Evolutionary conservation across 1,140 invertebrate species (phyloP), one percentile per base, ranked within the genome.

Genomic region (Penaeus vannamei): DNA sequence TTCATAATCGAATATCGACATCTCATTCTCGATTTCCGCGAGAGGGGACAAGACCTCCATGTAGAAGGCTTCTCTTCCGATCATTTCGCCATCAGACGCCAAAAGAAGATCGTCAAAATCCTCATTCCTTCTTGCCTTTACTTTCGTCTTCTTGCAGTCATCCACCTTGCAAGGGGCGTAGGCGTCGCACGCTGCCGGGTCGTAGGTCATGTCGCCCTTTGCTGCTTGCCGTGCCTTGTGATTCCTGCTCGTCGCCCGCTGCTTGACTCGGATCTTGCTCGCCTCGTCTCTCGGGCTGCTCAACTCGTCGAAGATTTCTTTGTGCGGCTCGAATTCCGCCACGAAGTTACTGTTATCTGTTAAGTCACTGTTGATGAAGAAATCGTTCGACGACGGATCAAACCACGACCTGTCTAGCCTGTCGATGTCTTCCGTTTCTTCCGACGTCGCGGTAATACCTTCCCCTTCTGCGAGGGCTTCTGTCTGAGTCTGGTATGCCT

Each of bases 391-490:
- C 19, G 29, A 26, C 3, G 69, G 60, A 79, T 85, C 87, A 62
- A 79, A 89, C 87, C 87, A 89, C 22, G 87, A 89, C 23, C 62
- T n/a, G 72, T 89, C 87, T 12, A 53, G 53, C 53, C 53, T 53
- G 53, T 53, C 53, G 53, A 5, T 53, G 53, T 53, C 53, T 53
- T 12, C 10, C 12, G 53, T 53, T 53, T 53, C 53, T 53, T 12
- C 53, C 53, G 53, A 2, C 53, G 53, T 53, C 17, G 53, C 17
- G 53, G 10, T 53, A 53, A 53, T 53, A 53, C 53, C 53, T 53
- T 53, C 53, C 17, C 53, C 53, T 0, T 8, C 17, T 53, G 53
- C 14, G 14, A 12, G 53, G 10, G 53, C 53, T 53, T 53, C 53
- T 53, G 53, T 10, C 53, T 53, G 53, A 53, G 53, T 53, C 7